A percentile compares a stretch with the other conserved stretches of the same genome.
These are phyloP conservation scores for Pseudopleuronectes americanus DNA, from an alignment of 2,797 vertebrate genomes.

Conservation along the genomic window DNA sequence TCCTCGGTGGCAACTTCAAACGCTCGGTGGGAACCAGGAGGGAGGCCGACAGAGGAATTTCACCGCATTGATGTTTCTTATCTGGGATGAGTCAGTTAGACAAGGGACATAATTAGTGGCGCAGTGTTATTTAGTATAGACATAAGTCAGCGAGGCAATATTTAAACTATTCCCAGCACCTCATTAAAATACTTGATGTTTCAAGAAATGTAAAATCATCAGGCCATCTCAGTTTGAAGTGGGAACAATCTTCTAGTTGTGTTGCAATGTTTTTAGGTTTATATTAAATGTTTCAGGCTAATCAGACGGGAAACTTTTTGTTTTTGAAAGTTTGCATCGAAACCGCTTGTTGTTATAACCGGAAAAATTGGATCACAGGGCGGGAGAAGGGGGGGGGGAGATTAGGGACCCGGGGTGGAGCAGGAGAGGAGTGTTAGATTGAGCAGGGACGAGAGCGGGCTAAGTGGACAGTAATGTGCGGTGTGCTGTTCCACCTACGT, in stretches of 20 bases:
- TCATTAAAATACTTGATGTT: slow-evolving; percentile 26
- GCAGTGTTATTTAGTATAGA: slow-evolving; percentile 26
- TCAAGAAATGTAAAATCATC: neutral
- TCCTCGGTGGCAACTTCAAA: slow-evolving; percentile 64
- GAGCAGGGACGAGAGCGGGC: slow-evolving; percentile 40
- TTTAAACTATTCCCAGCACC: slow-evolving; percentile 32
- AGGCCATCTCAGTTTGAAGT: neutral
- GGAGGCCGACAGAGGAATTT: slow-evolving; percentile 27
- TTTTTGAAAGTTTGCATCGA: neutral
- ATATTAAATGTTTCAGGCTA: neutral
- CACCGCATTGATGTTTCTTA: slow-evolving; percentile 52
- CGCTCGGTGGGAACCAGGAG: slow-evolving; percentile 20
- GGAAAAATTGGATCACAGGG: neutral
- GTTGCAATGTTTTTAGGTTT: neutral
- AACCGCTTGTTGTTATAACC: slow-evolving; percentile 2
- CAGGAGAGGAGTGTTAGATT: slow-evolving; percentile 41
- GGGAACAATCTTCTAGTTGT: neutral
- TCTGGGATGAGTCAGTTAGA: slow-evolving; percentile 51
- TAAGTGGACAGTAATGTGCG: slow-evolving; percentile 69
- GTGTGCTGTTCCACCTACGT: slow-evolving; percentile 59
- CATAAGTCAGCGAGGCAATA: slow-evolving; percentile 34
- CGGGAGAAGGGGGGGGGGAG: slow-evolving; percentile 8
- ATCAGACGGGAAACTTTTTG: neutral
- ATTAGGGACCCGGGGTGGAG: slow-evolving; percentile 15
- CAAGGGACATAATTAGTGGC: slow-evolving; percentile 32